phyloP scores from a whole-genome alignment of 1,140 invertebrate genomes.

The Telenomus remus region DNA sequence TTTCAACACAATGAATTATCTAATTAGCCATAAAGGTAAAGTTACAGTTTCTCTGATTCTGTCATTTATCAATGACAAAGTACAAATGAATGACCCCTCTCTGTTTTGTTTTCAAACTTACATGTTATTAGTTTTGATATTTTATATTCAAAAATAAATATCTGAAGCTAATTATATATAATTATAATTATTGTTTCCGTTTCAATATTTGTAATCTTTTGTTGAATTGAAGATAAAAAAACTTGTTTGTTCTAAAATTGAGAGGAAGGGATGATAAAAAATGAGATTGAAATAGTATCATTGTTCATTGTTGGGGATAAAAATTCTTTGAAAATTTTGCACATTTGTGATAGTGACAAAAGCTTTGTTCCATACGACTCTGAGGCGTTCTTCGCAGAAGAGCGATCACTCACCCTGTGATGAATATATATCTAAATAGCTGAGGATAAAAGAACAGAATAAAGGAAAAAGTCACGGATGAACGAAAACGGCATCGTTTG shows the following conservation, averaged over 20 bases:
- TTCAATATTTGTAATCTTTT: too few relatives aligned
- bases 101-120: too few relatives aligned
- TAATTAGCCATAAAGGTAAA: conserved; percentile 8
- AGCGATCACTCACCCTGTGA: conserved; percentile 13
- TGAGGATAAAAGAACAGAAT: conserved; percentile 16
- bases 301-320: too few relatives aligned
- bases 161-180: too few relatives aligned
- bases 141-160: too few relatives aligned
- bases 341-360: neutral
- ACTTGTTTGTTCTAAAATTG: too few relatives aligned
- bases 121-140: too few relatives aligned
- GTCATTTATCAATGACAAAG: conserved; percentile 7
- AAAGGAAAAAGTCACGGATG: conserved; percentile 13
- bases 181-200: too few relatives aligned
- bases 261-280: too few relatives aligned
- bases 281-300: too few relatives aligned
- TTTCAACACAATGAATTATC: conserved; percentile 17
- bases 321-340: neutral
- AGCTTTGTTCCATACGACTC: neutral
- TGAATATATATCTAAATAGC: conserved; percentile 20
- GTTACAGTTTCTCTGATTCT: conserved; percentile 3
- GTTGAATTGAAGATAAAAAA: too few relatives aligned
- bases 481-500: conserved; percentile 1
- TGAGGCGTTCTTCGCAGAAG: conserved; percentile 3
- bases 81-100: too few relatives aligned